phyloP scores from a whole-genome alignment of 1,140 invertebrate species.

The Caenorhabditis elegans region DNA sequence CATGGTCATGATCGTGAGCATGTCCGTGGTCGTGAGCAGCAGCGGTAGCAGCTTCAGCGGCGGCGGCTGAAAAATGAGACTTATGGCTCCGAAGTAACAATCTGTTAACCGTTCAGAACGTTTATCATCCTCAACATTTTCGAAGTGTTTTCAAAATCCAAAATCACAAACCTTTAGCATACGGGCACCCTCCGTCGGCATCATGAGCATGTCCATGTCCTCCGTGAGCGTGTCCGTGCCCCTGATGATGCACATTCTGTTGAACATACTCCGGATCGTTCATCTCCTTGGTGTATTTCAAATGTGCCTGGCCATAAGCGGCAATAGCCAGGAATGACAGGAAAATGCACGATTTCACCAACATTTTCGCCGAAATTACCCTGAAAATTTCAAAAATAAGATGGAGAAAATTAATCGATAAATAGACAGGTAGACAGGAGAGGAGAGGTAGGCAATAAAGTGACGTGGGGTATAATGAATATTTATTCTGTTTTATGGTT shows the following conservation, averaged over 20 bases:
- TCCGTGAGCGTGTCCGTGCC: constrained; percentile 48
- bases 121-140: not conserved
- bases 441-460: too few relatives aligned
- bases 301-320: not conserved
- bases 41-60: constrained; percentile 5
- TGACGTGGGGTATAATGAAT: too few relatives aligned
- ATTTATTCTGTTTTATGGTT: too few relatives aligned
- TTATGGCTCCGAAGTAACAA: too few relatives aligned
- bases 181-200: not conserved
- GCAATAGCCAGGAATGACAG: not conserved
- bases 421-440: too few relatives aligned
- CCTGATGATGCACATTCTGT: not conserved
- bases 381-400: not conserved
- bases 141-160: not conserved
- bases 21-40: constrained; percentile 54
- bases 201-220: constrained; percentile 64
- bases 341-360: not conserved
- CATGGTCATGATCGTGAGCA: constrained; percentile 61
- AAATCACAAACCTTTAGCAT: not conserved
- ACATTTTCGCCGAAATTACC: constrained; percentile 24
- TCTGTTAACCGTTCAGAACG: too few relatives aligned
- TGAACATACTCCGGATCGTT: constrained; percentile 57
- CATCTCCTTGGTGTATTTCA: not conserved
- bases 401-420: not conserved
- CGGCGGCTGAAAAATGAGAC: not conserved